These are phyloP conservation scores for Phallusia fumigata DNA, from an alignment of 23 tunicate genomes.

Conservation along the genomic window DNA sequence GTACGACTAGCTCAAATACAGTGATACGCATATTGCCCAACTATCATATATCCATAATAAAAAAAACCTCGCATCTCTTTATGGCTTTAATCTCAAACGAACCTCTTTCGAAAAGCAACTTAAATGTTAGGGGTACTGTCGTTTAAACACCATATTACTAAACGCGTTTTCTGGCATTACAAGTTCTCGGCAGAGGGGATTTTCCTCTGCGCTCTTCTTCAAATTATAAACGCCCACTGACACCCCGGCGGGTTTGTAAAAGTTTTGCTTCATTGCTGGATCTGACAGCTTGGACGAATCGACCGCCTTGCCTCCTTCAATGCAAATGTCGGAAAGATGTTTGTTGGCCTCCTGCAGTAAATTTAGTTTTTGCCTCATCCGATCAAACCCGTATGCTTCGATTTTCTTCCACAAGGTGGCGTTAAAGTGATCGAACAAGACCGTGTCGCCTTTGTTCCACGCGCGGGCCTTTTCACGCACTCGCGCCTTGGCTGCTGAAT, in stretches of 20 bases:
- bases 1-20: too few species aligned
- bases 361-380: conserved; percentile 23
- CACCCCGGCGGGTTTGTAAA: conserved; percentile 31
- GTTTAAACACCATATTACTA: background rate
- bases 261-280: background rate
- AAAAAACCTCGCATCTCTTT: too few species aligned
- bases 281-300: conserved; percentile 13
- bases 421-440: conserved; percentile 52
- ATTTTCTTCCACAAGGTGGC: conserved; percentile 46
- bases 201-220: conserved; percentile 5
- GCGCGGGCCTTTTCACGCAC: conserved; percentile 25
- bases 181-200: conserved; percentile 13
- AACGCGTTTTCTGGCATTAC: conserved; percentile 22
- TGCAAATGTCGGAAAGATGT: background rate
- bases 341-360: background rate
- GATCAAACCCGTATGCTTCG: conserved; percentile 22
- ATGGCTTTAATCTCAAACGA: too few species aligned
- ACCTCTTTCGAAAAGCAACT: too few species aligned
- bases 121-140: too few species aligned
- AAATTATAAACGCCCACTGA: conserved; percentile 28
- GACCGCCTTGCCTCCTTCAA: conserved; percentile 27
- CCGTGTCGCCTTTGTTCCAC: conserved; percentile 59
- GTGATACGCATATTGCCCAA: too few species aligned
- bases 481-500: conserved; percentile 1
- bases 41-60: too few species aligned